These are phyloP conservation scores for Neopelma chrysocephalum DNA, from an alignment of 2,797 vertebrate species.

Conservation along the genomic window DNA sequence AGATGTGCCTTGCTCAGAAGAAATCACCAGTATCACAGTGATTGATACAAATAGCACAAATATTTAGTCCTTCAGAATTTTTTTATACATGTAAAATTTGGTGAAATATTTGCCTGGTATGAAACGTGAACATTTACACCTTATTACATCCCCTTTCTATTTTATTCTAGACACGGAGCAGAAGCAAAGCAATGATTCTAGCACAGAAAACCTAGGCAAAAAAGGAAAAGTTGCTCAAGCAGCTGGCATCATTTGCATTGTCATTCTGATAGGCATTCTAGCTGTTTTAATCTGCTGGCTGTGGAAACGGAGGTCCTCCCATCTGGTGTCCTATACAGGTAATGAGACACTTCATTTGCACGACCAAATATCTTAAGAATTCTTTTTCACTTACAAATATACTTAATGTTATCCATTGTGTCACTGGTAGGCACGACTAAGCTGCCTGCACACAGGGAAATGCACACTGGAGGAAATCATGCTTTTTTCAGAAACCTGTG, in stretches of 20 bases:
- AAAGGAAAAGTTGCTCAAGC: not conserved
- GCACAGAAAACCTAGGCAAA: not conserved
- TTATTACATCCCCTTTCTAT: not conserved
- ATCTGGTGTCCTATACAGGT: slow-evolving; percentile 26
- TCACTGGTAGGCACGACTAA: rapidly evolving
- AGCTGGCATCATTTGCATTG: not conserved
- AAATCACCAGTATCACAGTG: not conserved
- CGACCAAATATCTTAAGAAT: not conserved
- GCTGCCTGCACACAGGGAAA: not conserved
- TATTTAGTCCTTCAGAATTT: not conserved
- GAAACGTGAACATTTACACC: not conserved
- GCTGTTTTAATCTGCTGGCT: not conserved
- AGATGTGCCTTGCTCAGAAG: not conserved
- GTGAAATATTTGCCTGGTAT: not conserved
- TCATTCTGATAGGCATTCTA: not conserved
- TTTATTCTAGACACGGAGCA: slow-evolving; percentile 10
- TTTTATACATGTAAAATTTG: not conserved
- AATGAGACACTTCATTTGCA: not conserved
- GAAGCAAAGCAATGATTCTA: not conserved
- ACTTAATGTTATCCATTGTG: not conserved
- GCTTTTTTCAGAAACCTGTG: not conserved
- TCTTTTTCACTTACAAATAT: not conserved
- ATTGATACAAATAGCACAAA: not conserved
- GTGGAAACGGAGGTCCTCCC: not conserved
- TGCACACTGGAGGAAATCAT: not conserved